These are phyloP conservation scores for Zaprionus inermis DNA, from an alignment of 1,140 invertebrate genomes.

Conservation along the genomic window DNA sequence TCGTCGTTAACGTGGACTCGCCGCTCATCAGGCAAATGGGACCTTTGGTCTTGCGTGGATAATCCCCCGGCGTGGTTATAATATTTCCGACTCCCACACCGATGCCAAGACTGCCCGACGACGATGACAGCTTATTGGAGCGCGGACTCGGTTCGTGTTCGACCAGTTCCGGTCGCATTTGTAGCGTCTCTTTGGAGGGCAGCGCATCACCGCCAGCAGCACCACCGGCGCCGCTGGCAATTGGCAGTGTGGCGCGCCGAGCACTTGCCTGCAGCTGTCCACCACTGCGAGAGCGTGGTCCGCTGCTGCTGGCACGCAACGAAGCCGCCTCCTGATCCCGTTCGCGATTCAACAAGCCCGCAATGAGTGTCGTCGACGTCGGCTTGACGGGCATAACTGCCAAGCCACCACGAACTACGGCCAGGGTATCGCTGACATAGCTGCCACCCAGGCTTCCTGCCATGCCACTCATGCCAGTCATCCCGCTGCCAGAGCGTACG, in stretches of 20 bases:
- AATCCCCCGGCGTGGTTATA: conserved; percentile 78
- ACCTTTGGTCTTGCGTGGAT: conserved; percentile 79
- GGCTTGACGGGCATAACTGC: conserved; percentile 79
- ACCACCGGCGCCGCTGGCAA: conserved; percentile 57
- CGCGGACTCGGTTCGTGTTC: conserved; percentile 67
- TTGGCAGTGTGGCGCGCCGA: conserved; percentile 73
- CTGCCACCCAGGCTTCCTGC: conserved; percentile 59
- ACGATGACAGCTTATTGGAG: conserved; percentile 70
- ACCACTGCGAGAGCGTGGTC: conserved; percentile 36
- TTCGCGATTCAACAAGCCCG: conserved; percentile 78
- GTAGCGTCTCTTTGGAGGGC: conserved; percentile 32
- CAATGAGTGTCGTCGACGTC: conserved; percentile 76
- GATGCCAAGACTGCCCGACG: conserved; percentile 72
- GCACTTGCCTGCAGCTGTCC: conserved; percentile 50
- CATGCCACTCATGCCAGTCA: conserved; percentile 49
- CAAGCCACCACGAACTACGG: conserved; percentile 68
- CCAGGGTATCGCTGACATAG: conserved; percentile 79
- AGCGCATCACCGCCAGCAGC: conserved; percentile 8
- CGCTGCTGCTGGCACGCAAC: conserved; percentile 38
- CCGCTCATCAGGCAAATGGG: conserved; percentile 72
- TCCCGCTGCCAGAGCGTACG: conserved; percentile 48
- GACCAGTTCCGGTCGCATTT: conserved; percentile 23
- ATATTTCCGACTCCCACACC: conserved; percentile 68
- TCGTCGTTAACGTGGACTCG: neutral
- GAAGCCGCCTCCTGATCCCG: conserved; percentile 60